Conservation (phyloP, 2,113 vertebrate species). For the Salvelinus fontinalis region DNA sequence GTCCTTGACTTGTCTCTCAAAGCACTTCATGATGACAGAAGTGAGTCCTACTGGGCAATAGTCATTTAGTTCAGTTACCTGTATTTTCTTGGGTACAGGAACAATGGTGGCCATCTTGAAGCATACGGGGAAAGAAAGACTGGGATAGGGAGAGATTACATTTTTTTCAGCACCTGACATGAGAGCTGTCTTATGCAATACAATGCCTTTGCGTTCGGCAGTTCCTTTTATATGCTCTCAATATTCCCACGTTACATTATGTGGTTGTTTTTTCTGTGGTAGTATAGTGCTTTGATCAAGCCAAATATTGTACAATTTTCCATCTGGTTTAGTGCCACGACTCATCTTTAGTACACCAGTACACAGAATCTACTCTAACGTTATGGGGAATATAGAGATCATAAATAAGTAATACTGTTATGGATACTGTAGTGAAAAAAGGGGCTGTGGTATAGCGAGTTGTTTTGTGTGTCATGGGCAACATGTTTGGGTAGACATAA, state of each 20-base stretch:
- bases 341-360: constrained; percentile 18
- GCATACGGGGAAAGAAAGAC: too few relatives aligned
- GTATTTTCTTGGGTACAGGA: too few relatives aligned
- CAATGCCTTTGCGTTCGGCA: constrained; percentile 9
- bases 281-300: constrained; percentile 40
- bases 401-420: constrained; percentile 57
- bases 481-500: neutral
- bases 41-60: too few relatives aligned
- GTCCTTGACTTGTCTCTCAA: too few relatives aligned
- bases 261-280: constrained; percentile 34
- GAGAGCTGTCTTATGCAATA: neutral
- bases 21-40: too few relatives aligned
- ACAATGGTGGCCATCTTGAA: too few relatives aligned
- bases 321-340: constrained; percentile 34
- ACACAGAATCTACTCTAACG: constrained; percentile 32
- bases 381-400: constrained; percentile 28
- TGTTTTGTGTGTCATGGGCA: neutral
- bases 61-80: too few relatives aligned
- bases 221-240: constrained; percentile 8
- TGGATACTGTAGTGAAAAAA: neutral
- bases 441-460: constrained; percentile 22
- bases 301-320: constrained; percentile 55
- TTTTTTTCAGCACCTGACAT: too few relatives aligned
- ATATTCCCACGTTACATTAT: constrained; percentile 27
- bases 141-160: too few relatives aligned